Conservation (phyloP, 2,113 vertebrate genomes). For the Actenoides hombroni region DNA sequence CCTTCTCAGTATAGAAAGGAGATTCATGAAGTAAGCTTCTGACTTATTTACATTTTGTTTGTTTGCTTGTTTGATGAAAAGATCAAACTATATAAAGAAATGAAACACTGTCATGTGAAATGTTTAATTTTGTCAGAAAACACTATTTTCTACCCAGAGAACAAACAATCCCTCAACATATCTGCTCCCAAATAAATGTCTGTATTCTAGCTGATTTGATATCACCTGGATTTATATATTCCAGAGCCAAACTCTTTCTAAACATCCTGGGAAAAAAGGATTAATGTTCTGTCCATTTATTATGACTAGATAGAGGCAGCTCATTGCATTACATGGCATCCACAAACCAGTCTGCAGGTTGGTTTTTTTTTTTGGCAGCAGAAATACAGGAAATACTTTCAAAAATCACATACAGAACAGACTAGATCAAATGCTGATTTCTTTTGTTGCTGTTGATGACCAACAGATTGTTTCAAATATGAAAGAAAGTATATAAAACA, state of each 20-base stretch:
- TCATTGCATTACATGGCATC: background rate
- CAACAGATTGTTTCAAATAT: background rate
- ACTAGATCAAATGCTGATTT: background rate
- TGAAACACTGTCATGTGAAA: background rate
- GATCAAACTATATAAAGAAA: background rate
- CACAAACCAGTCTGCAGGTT: background rate
- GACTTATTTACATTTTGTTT: background rate
- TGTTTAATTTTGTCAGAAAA: background rate
- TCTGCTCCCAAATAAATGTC: background rate
- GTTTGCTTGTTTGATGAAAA: background rate
- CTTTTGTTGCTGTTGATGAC: background rate
- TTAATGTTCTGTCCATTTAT: background rate
- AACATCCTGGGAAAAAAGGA: background rate
- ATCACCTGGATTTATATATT: background rate
- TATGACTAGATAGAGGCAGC: background rate
- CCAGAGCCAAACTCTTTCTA: background rate
- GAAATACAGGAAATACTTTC: background rate
- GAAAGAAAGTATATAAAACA: constrained; percentile 1
- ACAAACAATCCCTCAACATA: background rate
- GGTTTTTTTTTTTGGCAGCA: background rate
- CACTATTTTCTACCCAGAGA: background rate
- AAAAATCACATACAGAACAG: background rate
- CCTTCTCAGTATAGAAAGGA: background rate
- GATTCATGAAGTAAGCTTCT: background rate
- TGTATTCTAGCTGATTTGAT: background rate